These are phyloP conservation scores for Catocala nupta DNA, from an alignment of 2,888 invertebrate species.

Conservation along the genomic window DNA sequence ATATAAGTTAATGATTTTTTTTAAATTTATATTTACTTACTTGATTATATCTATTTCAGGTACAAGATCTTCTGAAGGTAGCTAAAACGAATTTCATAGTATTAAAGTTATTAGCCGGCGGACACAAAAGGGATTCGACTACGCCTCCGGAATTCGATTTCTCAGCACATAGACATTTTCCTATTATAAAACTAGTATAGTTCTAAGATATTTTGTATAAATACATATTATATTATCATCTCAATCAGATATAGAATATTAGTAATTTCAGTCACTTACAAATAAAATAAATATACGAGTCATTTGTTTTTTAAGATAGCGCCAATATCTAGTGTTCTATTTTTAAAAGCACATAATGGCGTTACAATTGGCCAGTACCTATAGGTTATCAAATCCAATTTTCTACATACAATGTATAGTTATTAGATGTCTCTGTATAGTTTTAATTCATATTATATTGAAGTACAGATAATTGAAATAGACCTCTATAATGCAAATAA, in stretches of 20 bases:
- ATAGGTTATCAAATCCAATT: not conserved
- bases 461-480: slow-evolving; percentile 29
- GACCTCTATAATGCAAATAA: slow-evolving; percentile 25
- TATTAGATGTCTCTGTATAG: not conserved
- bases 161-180: slow-evolving; percentile 95
- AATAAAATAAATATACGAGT: not conserved
- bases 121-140: slow-evolving; percentile 95
- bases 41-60: slow-evolving; percentile 84
- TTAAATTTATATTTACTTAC: too few species aligned
- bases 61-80: slow-evolving; percentile 94
- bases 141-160: slow-evolving; percentile 97
- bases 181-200: slow-evolving; percentile 92
- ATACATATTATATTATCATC: slow-evolving; percentile 4
- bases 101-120: slow-evolving; percentile 96
- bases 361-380: too few species aligned
- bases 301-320: slow-evolving; percentile 1
- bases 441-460: slow-evolving; percentile 21
- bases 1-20: too few species aligned
- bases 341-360: not conserved
- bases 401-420: not conserved
- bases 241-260: not conserved
- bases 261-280: not conserved
- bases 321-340: not conserved
- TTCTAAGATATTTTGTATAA: slow-evolving; percentile 26
- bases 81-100: slow-evolving; percentile 99